Evolutionary conservation across 2,888 invertebrate species (phyloP), one percentile per base, ranked within the genome.

Genomic region (Serripes groenlandicus): DNA sequence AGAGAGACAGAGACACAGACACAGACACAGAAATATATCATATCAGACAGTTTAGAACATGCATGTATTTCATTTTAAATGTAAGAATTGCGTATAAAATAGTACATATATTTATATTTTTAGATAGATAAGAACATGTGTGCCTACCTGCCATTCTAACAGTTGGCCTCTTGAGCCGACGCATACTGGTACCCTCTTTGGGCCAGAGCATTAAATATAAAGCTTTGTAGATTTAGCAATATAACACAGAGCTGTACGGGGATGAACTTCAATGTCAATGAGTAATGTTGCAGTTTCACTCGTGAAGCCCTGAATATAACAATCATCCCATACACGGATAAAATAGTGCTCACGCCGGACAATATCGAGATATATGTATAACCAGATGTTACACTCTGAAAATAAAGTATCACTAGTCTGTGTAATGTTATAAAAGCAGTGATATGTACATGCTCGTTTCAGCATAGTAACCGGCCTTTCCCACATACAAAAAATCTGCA

Each of bases 121-220:
- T n/a, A n/a, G n/a, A n/a, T n/a, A n/a, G n/a, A n/a, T n/a, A n/a
- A n/a, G n/a, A n/a, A n/a, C n/a, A n/a, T n/a, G n/a, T n/a, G n/a
- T n/a, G n/a, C n/a, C n/a, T 80, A 88, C 88, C 69, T 30, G 78
- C 70, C 28, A 75, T 84, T 49, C 87, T 76, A 9, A 88, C 82
- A 23, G 52, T 60, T 26, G 87, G 73, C 85, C 87, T 42, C 83
- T 32, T 0, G 76, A 54, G 0, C 82, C 82, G 7, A 72, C 37
- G 72, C 88, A 88, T 49, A 21, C 78, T 35, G 85, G 85, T 5
- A 88, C 77, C 77, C 81, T 26, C 70, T 70, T 26, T 76, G 58
- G 0, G 79, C 87, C 26, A 88, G 71, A 26, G 73, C 58, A 21
- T 56, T 69, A 23, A 88, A 84, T 34, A 88, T 54, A 15, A 81